Conservation (phyloP, 2,113 vertebrate species). For the Sceloporus undulatus region DNA sequence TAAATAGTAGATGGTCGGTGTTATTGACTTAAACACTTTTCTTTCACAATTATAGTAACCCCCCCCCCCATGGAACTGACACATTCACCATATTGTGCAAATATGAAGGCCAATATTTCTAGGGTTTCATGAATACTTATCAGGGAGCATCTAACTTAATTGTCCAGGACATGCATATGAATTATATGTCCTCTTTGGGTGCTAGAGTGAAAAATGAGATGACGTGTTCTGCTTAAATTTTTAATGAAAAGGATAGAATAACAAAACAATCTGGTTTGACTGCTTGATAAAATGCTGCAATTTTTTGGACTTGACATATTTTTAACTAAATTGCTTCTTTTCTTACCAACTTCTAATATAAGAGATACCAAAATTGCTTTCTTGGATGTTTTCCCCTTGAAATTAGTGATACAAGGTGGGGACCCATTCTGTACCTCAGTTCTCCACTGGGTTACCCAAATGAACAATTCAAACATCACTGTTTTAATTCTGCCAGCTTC, state of each 20-base stretch:
- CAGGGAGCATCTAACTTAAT: neutral
- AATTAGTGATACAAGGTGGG: neutral
- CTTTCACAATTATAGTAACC: neutral
- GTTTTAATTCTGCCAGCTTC: too few relatives aligned
- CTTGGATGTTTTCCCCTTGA: neutral
- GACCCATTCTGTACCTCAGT: too few relatives aligned
- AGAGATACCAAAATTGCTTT: neutral
- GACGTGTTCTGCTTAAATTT: too few relatives aligned
- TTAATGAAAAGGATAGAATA: too few relatives aligned
- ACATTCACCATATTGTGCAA: neutral
- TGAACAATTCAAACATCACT: too few relatives aligned
- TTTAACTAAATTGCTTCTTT: too few relatives aligned
- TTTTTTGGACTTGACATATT: too few relatives aligned
- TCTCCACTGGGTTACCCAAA: too few relatives aligned
- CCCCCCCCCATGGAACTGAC: too few relatives aligned
- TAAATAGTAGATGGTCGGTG: neutral
- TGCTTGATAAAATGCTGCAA: too few relatives aligned
- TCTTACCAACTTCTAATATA: too few relatives aligned
- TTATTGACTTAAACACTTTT: neutral
- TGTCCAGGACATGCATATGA: neutral
- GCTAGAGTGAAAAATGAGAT: neutral
- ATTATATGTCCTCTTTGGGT: neutral
- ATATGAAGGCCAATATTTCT: neutral
- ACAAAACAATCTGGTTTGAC: too few relatives aligned
- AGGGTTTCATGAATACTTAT: neutral